Evolutionary conservation across 2,888 invertebrate genomes (phyloP), one percentile per base, ranked within the genome.

Genomic region (Synanthedon tipuliformis): DNA sequence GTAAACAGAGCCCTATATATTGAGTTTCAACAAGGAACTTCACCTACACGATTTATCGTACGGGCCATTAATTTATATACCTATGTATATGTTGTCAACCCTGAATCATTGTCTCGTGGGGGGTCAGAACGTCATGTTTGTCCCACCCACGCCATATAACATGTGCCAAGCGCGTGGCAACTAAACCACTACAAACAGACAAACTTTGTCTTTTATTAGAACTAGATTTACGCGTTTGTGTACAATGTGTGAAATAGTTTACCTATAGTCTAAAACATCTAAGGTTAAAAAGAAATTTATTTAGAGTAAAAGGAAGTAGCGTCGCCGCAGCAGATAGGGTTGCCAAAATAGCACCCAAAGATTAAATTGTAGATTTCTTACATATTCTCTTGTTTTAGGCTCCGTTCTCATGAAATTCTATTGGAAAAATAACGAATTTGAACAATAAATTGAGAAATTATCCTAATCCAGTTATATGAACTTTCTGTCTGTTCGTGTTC

Each of bases 131-230:
- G 45, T 45, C 49, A 52, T 52, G 57, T 51, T 54, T 51, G 53
- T 51, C 57, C 57, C 57, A 58, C 61, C 52, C 58, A 58, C 55
- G 55, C 53, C 13, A 56, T 34, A 50, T 27, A 34, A 41, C 53
- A 27, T 59, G 61, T 58, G 57, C 54, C 56, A 49, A 51, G n/a
- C 48, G 53, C 56, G 56, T 56, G 56, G 53, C 55, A 56, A 56
- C 45, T 27, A 48, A n/a, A 45, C 27, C 49, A 40, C 40, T 51
- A 13, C 40, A 40, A 51, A 45, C 45, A 45, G 34, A 34, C 34
- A 34, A 45, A 15, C 15, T 45, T 45, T 45, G 15, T 15, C 23
- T 23, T 23, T 23, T 13, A 45, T 45, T 45, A 45, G 45, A 45
- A 15, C 15, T 45, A 15, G 45, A 13, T 45, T 45, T 15, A 45